Evolutionary conservation across 2,888 invertebrate genomes (phyloP).

Genomic region (Mythimna impura): DNA sequence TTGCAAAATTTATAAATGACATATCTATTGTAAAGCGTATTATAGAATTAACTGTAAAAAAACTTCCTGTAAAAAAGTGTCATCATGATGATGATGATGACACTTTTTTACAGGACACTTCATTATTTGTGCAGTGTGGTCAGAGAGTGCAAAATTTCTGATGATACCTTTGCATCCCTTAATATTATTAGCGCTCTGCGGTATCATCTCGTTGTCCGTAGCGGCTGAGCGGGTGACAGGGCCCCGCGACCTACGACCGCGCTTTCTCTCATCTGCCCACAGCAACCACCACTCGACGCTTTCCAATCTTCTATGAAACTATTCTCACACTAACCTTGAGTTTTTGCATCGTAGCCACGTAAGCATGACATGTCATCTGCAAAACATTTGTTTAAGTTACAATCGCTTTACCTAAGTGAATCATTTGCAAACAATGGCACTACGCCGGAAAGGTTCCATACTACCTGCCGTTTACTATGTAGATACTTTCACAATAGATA

Average conservation of each 20-base stretch:
- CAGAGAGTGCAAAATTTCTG: too few relatives aligned
- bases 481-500: constrained; percentile 36
- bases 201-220: constrained; percentile 51
- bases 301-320: constrained; percentile 58
- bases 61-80: too few relatives aligned
- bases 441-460: constrained; percentile 75
- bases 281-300: constrained; percentile 51
- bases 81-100: too few relatives aligned
- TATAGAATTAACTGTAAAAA: too few relatives aligned
- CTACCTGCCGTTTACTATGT: constrained; percentile 44
- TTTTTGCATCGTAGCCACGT: constrained; percentile 49
- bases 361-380: constrained; percentile 39
- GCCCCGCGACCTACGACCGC: constrained; percentile 77
- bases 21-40: too few relatives aligned
- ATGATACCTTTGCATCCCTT: too few relatives aligned
- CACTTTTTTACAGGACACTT: too few relatives aligned
- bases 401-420: constrained; percentile 69
- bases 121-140: too few relatives aligned
- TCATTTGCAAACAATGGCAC: constrained; percentile 84
- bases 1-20: too few relatives aligned
- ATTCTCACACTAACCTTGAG: constrained; percentile 54
- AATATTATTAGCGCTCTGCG: constrained; percentile 8
- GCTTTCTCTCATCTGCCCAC: constrained; percentile 79
- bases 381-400: constrained; percentile 50
- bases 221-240: constrained; percentile 61